Percentiles rank a stretch among this genome's conserved stretches.
Conservation (phyloP, 2,797 vertebrate genomes). For the Varecia variegata region DNA sequence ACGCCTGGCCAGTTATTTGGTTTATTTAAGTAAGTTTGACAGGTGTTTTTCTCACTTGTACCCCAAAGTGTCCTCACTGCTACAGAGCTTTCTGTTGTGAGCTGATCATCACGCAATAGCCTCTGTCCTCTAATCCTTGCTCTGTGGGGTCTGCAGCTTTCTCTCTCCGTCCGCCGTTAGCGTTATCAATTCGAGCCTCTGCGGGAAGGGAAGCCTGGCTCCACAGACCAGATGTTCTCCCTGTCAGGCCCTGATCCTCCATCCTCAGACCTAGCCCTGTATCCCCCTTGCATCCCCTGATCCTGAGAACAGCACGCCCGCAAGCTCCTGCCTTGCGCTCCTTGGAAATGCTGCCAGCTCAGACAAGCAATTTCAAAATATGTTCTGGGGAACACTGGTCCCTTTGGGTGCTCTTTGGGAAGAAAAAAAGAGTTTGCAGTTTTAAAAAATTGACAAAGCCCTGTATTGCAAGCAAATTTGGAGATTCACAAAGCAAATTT, state of each 20-base stretch:
- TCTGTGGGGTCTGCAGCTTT: neutral
- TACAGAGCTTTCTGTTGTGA: neutral
- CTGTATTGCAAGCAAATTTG: neutral
- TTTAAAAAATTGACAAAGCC: neutral
- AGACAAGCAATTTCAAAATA: neutral
- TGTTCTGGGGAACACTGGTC: neutral
- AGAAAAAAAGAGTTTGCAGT: neutral
- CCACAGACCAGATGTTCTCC: neutral
- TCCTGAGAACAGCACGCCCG: neutral
- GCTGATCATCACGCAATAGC: rapidly evolving
- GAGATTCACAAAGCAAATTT: neutral
- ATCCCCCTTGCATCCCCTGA: neutral
- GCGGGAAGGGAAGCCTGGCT: neutral
- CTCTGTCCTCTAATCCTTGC: neutral
- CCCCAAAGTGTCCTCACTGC: neutral
- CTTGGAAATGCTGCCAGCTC: neutral
- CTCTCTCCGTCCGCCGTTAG: neutral
- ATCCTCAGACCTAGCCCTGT: neutral
- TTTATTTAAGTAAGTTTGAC: neutral
- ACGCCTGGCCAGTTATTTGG: neutral
- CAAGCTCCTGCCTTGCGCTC: neutral
- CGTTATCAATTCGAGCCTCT: neutral
- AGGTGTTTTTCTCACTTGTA: neutral
- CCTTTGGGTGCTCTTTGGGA: neutral
- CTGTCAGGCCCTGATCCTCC: neutral